Evolutionary conservation across 2,797 vertebrate species (phyloP), one percentile per base, ranked within the genome.

Genomic region (Gephyroberyx darwinii): DNA sequence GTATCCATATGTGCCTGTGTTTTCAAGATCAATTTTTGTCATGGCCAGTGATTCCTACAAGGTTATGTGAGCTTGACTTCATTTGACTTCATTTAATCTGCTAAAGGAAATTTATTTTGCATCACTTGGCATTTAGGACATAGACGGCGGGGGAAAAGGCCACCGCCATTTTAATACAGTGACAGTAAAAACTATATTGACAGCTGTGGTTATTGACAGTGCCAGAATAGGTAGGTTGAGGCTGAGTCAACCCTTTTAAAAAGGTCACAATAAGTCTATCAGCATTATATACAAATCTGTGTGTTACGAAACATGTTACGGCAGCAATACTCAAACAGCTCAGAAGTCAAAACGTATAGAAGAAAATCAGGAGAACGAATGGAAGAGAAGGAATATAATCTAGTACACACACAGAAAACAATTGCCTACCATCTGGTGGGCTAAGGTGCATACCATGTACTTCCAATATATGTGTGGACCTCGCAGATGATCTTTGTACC

Each of bases 111-210:
- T 81, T 68, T 68, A 62, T 76, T 89, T 85, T 88, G 83, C 86
- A 74, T 86, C 80, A 85, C 84, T 90, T 92, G 78, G 82, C 82
- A 87, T 90, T 88, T 85, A 89, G 78, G 85, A 84, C 87, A 84
- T 50, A 71, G 63, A 77, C 67, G 41, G 58, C 12, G 1, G 63
- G 50, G 66, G 43, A 26, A 58, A 66, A 59, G 63, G 59, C 20
- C 63, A 57, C 83, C 77, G 82, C 67, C 55, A 63, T 88, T 87
- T 83, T 77, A 86, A 85, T 85, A 73, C 71, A 57, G 52, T 74
- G 17, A 71, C 74, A 88, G 26, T 81, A 84, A 82, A 87, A 88
- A 70, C 48, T 33, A 26, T 83, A 88, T 86, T 75, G 86, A 86
- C 87, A 81, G 74, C 80, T 80, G 69, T 59, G 66, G 57, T 83